These are phyloP conservation scores for Antennarius maculatus DNA, from an alignment of 2,797 vertebrate species.

Conservation along the genomic window DNA sequence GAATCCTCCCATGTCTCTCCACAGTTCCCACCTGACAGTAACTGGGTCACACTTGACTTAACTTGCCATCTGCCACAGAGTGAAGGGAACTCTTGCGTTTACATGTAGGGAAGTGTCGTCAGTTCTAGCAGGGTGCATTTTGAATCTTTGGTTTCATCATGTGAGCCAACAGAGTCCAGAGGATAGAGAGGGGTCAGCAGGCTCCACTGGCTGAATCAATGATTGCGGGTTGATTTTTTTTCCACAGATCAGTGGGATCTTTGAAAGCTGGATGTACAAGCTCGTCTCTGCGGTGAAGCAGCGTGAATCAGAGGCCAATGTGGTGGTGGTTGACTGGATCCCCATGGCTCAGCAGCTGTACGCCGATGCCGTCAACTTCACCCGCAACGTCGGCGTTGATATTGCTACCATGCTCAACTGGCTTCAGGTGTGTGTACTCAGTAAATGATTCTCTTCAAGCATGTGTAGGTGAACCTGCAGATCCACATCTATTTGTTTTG, in stretches of 20 bases:
- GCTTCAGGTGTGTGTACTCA: slow-evolving; percentile 86
- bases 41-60: not conserved
- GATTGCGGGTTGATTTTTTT: slow-evolving; percentile 1
- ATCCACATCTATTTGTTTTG: not conserved
- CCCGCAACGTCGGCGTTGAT: slow-evolving; percentile 79
- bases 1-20: not conserved
- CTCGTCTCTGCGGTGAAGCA: slow-evolving; percentile 86
- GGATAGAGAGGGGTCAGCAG: slow-evolving; percentile 10
- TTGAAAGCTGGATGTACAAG: slow-evolving; percentile 89
- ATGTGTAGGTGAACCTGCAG: not conserved
- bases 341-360: slow-evolving; percentile 90
- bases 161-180: slow-evolving; percentile 15
- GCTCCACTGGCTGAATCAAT: slow-evolving; percentile 1
- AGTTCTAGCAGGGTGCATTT: not conserved
- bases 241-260: slow-evolving; percentile 89
- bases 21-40: not conserved
- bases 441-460: not conserved
- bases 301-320: slow-evolving; percentile 87
- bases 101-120: not conserved
- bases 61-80: not conserved
- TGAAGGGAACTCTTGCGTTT: not conserved
- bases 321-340: slow-evolving; percentile 93
- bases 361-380: slow-evolving; percentile 89
- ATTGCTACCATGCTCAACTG: slow-evolving; percentile 89
- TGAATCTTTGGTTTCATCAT: slow-evolving; percentile 47